Conservation (phyloP, 2,113 vertebrate species). For the Polyodon spathula region DNA sequence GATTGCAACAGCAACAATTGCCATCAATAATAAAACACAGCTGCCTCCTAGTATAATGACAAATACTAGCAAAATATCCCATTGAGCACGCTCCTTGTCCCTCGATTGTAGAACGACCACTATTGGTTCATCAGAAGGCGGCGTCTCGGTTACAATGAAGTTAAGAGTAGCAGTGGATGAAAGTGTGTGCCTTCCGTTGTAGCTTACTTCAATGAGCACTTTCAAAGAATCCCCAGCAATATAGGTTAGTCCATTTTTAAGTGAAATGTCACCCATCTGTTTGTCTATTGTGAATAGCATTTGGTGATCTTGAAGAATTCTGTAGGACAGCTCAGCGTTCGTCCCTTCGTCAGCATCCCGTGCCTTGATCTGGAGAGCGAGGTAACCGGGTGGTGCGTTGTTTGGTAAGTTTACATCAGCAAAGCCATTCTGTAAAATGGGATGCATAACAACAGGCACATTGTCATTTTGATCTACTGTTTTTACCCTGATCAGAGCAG, state of each 20-base stretch:
- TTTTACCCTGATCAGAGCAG: constrained; percentile 26
- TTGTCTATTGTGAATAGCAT: constrained; percentile 39
- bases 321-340: constrained; percentile 37
- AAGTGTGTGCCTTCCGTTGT: constrained; percentile 36
- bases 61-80: constrained; percentile 28
- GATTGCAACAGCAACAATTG: too few species aligned
- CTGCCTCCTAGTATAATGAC: too few species aligned
- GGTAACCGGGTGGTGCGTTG: constrained; percentile 37
- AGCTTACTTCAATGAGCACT: constrained; percentile 41
- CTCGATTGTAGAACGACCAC: too few species aligned
- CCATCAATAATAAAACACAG: too few species aligned
- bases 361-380: constrained; percentile 39
- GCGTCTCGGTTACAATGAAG: constrained; percentile 37
- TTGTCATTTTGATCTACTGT: constrained; percentile 58
- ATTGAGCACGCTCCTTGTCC: constrained; percentile 25
- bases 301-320: constrained; percentile 38
- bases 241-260: constrained; percentile 35
- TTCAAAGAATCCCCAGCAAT: constrained; percentile 31
- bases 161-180: constrained; percentile 29
- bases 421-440: constrained; percentile 35
- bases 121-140: too few species aligned
- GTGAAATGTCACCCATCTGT: constrained; percentile 40
- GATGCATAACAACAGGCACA: constrained; percentile 39
- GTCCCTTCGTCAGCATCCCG: constrained; percentile 41
- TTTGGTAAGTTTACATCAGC: constrained; percentile 40